Conservation (phyloP, 2,888 invertebrate species). For the Acholoe squamosa region DNA sequence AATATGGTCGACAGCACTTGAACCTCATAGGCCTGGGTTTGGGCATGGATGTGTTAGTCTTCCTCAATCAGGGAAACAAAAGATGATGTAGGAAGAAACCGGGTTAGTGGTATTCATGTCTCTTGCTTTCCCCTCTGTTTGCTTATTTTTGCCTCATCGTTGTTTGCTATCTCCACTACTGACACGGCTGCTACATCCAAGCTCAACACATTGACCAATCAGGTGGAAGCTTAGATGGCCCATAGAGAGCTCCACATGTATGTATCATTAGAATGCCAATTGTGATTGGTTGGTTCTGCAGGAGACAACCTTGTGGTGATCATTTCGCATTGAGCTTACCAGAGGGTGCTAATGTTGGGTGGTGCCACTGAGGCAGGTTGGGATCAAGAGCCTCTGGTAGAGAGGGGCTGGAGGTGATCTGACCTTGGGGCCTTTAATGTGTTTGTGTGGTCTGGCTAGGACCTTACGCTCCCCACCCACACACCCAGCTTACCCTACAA, state of each 20-base stretch:
- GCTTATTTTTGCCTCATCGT: background rate
- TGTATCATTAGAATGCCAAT: background rate
- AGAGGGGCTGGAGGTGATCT: background rate
- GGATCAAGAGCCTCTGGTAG: background rate
- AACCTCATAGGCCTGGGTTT: no score
- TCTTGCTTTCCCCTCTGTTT: background rate
- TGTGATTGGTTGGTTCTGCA: background rate
- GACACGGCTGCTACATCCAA: background rate
- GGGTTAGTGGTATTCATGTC: no score
- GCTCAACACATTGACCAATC: conserved; percentile 1
- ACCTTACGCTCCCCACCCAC: background rate
- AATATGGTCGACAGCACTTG: no score
- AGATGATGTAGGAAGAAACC: no score
- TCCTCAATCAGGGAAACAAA: no score
- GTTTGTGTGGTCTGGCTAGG: background rate
- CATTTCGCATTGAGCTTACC: background rate
- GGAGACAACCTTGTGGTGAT: background rate
- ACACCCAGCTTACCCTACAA: no score
- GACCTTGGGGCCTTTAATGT: background rate
- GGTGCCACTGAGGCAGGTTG: background rate
- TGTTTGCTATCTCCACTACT: background rate
- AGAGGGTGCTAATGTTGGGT: background rate
- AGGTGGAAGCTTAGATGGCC: background rate
- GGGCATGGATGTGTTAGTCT: no score
- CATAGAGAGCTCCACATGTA: background rate